phyloP scores from a whole-genome alignment of 2,113 vertebrate species.

The Clupea harengus region DNA sequence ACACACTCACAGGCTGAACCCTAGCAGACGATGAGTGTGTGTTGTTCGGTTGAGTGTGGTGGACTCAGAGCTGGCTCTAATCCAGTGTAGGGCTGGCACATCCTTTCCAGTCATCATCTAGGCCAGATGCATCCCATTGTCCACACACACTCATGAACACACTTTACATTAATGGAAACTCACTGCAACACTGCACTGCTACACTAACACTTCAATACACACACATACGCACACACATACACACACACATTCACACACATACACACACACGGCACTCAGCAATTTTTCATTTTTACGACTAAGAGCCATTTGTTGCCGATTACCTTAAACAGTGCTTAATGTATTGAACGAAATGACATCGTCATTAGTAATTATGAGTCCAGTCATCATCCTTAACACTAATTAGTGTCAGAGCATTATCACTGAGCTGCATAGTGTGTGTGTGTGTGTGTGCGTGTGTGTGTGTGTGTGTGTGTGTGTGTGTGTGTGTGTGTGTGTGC shows the following conservation, averaged over 20 bases:
- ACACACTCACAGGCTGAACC: neutral
- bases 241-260: neutral
- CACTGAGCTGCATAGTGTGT: neutral
- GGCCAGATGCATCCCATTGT: neutral
- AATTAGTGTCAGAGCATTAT: conserved; percentile 11
- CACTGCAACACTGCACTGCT: too few species aligned
- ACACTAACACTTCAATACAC: too few species aligned
- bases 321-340: conserved; percentile 12
- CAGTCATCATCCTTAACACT: neutral
- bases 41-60: too few species aligned
- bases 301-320: neutral
- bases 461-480: too few species aligned
- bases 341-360: neutral
- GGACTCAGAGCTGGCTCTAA: too few species aligned
- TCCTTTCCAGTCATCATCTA: neutral
- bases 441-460: neutral
- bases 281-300: neutral
- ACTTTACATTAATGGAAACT: neutral
- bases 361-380: conserved; percentile 1
- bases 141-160: neutral
- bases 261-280: neutral
- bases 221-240: neutral
- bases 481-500: conserved; percentile 1
- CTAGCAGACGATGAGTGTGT: neutral
- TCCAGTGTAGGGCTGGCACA: too few species aligned